Conservation (phyloP, 2,113 vertebrate species). For the Neoarius graeffei region DNA sequence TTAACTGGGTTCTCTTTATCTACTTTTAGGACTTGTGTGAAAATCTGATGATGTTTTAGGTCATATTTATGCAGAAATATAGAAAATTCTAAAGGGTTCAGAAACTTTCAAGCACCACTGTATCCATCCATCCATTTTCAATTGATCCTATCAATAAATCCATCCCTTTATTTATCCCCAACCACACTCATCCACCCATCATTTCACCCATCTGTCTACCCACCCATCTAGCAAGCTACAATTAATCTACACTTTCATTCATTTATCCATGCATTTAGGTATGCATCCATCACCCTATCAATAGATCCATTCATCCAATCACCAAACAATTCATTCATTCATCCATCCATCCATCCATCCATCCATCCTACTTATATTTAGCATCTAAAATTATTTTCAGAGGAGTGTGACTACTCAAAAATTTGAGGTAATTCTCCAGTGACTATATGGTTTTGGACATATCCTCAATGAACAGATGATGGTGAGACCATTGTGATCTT, state of each 20-base stretch:
- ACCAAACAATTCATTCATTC: not conserved
- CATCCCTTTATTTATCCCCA: not conserved
- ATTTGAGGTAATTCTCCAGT: not conserved
- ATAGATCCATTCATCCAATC: not conserved
- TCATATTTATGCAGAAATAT: too few relatives aligned
- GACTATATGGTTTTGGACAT: not conserved
- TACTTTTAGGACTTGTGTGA: too few relatives aligned
- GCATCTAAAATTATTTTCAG: not conserved
- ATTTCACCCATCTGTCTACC: conserved; percentile 5
- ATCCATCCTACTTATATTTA: not conserved
- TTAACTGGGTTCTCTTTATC: too few relatives aligned
- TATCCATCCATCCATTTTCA: not conserved
- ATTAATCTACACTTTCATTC: not conserved
- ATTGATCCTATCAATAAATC: not conserved
- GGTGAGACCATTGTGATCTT: not conserved
- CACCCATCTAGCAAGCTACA: not conserved
- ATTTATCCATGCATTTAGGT: not conserved
- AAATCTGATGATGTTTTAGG: too few relatives aligned
- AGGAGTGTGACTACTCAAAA: not conserved
- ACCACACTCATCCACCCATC: conserved; percentile 12
- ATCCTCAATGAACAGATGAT: not conserved
- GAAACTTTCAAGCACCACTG: too few relatives aligned
- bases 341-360: not conserved
- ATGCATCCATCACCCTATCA: not conserved
- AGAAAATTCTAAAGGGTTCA: too few relatives aligned